These are phyloP conservation scores for Drosophila murphyi DNA, from an alignment of 1,140 invertebrate genomes.

Conservation along the genomic window DNA sequence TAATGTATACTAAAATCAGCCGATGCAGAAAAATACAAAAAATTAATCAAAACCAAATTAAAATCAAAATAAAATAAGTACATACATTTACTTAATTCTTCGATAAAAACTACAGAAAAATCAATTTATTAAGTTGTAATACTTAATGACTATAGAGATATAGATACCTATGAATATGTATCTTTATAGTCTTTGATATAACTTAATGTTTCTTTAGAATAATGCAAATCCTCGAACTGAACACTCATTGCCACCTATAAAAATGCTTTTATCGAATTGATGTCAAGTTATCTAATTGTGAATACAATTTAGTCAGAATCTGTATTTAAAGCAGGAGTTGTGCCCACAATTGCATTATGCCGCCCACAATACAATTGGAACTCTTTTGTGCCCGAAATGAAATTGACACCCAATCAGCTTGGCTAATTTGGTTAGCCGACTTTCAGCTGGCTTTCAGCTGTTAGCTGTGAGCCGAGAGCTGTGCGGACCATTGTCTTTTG, in stretches of 20 bases:
- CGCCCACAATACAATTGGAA: conserved; percentile 2
- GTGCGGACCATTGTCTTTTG: conserved; percentile 61
- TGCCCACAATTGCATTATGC: conserved; percentile 7
- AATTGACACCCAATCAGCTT: conserved; percentile 48
- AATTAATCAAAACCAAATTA: no score
- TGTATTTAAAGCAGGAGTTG: background rate
- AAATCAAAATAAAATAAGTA: no score
- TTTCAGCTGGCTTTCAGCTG: conserved; percentile 17
- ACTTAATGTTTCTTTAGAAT: no score
- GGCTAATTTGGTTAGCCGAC: conserved; percentile 39
- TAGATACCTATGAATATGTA: no score
- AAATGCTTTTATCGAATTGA: background rate
- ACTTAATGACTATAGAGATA: no score
- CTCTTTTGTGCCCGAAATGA: conserved; percentile 31
- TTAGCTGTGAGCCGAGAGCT: conserved; percentile 12
- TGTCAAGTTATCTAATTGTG: background rate
- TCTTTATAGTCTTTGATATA: no score
- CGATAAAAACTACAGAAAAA: no score
- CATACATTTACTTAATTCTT: no score
- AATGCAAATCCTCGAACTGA: background rate
- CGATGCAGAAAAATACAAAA: no score
- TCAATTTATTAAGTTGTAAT: no score
- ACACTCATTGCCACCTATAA: background rate
- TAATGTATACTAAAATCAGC: no score
- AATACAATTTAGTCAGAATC: background rate